A percentile compares a stretch with the other conserved stretches of the same genome.
phyloP scores from a whole-genome alignment of 2,113 vertebrate species.

The Anguilla rostrata region DNA sequence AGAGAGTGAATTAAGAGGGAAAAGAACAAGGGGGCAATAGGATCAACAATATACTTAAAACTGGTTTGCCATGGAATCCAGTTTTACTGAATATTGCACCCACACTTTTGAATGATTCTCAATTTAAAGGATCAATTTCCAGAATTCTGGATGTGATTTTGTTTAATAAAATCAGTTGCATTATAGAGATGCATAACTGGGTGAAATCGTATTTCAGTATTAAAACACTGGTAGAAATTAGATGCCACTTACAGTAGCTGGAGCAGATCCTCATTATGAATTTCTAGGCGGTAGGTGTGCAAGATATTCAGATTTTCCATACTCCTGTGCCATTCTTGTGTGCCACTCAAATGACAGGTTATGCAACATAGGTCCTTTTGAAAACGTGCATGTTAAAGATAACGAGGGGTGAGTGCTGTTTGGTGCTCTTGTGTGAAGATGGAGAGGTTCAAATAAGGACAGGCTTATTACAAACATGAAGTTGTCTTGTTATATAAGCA shows the following conservation, averaged over 20 bases:
- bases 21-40: background rate
- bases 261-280: background rate
- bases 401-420: background rate
- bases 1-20: background rate
- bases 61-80: background rate
- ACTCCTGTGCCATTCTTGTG: background rate
- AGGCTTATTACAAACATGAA: background rate
- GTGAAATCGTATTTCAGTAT: background rate
- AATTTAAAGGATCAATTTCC: background rate
- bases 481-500: slow-evolving; percentile 1
- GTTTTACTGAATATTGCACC: background rate
- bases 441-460: background rate
- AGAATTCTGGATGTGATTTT: slow-evolving; percentile 11
- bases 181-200: background rate
- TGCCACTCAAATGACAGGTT: background rate
- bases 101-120: background rate
- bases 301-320: background rate
- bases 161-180: background rate
- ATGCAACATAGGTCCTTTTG: background rate
- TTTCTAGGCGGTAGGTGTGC: background rate
- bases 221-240: background rate
- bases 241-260: background rate
- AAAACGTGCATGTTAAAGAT: background rate
- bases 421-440: background rate
- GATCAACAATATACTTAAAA: background rate